phyloP scores from a whole-genome alignment of 2,888 invertebrate genomes.

The Lithophane ornitopus region DNA sequence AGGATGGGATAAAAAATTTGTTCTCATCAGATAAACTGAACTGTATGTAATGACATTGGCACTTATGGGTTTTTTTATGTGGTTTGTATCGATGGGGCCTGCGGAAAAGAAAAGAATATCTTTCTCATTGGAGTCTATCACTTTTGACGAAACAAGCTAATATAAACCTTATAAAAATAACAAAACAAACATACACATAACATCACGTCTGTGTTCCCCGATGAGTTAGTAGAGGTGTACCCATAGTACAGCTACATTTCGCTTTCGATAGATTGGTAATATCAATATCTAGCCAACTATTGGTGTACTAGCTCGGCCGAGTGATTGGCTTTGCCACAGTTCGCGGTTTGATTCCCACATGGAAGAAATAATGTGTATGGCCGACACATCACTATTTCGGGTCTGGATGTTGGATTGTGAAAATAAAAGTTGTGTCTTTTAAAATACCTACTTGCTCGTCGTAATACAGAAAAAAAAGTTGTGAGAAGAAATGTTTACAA shows the following conservation, averaged over 20 bases:
- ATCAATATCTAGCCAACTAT: neutral
- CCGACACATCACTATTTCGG: neutral
- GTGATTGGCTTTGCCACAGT: slow-evolving; percentile 28
- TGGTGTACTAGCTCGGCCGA: neutral
- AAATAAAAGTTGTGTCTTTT: neutral
- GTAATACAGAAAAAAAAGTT: neutral
- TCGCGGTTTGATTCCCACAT: neutral
- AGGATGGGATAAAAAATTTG: slow-evolving; percentile 53
- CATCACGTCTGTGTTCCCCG: too few relatives aligned
- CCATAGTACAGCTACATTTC: neutral
- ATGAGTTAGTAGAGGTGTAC: too few relatives aligned
- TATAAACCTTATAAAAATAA: too few relatives aligned
- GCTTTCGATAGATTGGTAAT: neutral
- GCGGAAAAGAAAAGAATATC: neutral
- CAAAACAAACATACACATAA: too few relatives aligned
- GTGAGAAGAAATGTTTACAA: too few relatives aligned
- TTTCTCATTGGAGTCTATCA: neutral
- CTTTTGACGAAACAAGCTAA: too few relatives aligned
- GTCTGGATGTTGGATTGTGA: neutral
- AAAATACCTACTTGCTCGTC: neutral
- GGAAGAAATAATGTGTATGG: neutral
- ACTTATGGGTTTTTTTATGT: slow-evolving; percentile 44
- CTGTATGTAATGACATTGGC: slow-evolving; percentile 56
- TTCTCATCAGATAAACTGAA: slow-evolving; percentile 50
- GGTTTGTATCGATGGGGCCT: slow-evolving; percentile 23